Base-by-base conservation (phyloP, 2,888 invertebrate species). In the Clistopyga incitator region DNA sequence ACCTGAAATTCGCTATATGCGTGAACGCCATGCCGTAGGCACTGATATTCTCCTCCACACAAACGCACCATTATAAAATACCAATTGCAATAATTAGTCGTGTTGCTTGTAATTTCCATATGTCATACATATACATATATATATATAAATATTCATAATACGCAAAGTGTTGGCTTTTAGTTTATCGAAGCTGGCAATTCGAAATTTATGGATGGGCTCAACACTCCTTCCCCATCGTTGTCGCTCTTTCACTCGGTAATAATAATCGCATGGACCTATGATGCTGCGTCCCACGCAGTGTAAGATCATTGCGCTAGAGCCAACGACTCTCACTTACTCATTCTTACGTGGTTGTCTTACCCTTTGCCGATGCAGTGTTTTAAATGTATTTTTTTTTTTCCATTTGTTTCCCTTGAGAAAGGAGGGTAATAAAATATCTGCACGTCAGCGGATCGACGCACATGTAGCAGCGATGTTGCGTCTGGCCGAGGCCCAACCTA, bases 31-130 rank as follows among this genome's bases (percentile, higher is more conserved):
- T 82, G 81, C 78, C 82, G 15, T 45, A 79, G 78, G 82, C 71
- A 77, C 65, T 72, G 68, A 70, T 72, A 76, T 34, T 68, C 47
- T 38, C n/a, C 23, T 65, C 11, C 59, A 52, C 68, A 61, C 75
- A 67, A 70, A 65, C 72, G 70, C 42, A 42, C 74, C 64, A 59
- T 50, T 77, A 68, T 70, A 78, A 65, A 76, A 78, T 72, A 79
- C 82, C 86, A 85, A 81, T 84, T 82, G 84, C 81, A 86, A 83
- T 86, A 86, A 86, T 86, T 86, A 84, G 84, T 84, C 77, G 77
- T 78, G 64, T 81, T 56, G 78, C 29, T 52, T 74, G 77, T 83
- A 81, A 81, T 84, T 84, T 83, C 72, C 86, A 82, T 79, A 82
- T 72, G 61, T 76, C 54, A 72, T 77, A 67, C 4, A 29, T 29